Base-by-base conservation (phyloP, 92 coral and sea anemone genomes). In the Parazoanthus darwini region DNA sequence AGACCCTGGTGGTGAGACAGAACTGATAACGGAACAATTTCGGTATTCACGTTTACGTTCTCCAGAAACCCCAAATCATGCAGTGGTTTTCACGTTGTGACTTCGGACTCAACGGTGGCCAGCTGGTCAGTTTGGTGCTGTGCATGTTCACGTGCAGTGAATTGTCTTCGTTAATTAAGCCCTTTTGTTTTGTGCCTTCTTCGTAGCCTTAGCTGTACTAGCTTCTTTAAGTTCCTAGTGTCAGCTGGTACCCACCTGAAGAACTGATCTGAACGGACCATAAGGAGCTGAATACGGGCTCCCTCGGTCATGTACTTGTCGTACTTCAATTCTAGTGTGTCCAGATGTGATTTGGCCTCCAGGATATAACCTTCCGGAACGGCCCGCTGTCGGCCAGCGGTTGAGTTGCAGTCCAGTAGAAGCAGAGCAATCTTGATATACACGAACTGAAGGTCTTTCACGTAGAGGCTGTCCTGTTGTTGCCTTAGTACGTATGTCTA, bases 201-300 rank as follows among this genome's bases (percentile, higher is more conserved):
- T 29, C 33, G 33, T 29, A 29, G 33, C 33, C 33, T 0, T 29
- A 29, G 33, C 33, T 29, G 33, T 29, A 29, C 33, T 29, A 29
- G 33, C 33, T 29, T 29, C 33, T 29, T 29, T 29, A 29, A 29
- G 33, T 29, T 29, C 33, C 33, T 29, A 29, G 33, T 4, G 10
- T 73, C 5, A 36, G 43, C 7, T 13, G 22, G 74, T n/a, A n/a
- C 79, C 68, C 73, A 59, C 33, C 90, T 83, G 50, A 59, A 88
- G 37, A 59, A 88, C 58, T 88, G 90, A 39, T 88, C 90, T 26
- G 90, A 88, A 25, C 90, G 90, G 44, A 65, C 80, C 75, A 78
- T 80, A 0, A 79, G n/a, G 23, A 88, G 77, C 86, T 88, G 90
- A 26, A 80, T 44, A 1, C 54, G 59, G 23, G 86, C 81, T 23